These are phyloP conservation scores for Seladonia tumulorum DNA, from an alignment of 2,888 invertebrate species.

Conservation along the genomic window DNA sequence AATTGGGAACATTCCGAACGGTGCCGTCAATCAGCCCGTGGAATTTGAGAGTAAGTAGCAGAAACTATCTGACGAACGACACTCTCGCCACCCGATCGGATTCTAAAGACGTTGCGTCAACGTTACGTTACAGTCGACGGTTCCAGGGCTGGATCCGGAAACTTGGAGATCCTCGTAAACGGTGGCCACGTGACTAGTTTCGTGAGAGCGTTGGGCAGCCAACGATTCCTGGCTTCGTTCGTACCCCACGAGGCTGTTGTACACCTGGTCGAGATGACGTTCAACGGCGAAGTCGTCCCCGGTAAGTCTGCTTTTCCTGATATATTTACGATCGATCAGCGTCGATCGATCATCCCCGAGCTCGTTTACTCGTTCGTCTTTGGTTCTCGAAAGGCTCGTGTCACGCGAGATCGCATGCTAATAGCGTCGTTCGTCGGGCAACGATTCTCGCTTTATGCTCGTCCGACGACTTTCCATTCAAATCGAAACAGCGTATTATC, in stretches of 20 bases:
- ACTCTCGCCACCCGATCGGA: neutral
- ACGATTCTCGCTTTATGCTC: slow-evolving; percentile 11
- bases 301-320: slow-evolving; percentile 87
- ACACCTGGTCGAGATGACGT: slow-evolving; percentile 96
- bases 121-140: slow-evolving; percentile 91
- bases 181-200: slow-evolving; percentile 97
- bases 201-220: slow-evolving; percentile 95
- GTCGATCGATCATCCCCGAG: neutral
- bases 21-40: slow-evolving; percentile 95
- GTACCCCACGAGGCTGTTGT: slow-evolving; percentile 94
- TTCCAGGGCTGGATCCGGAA: slow-evolving; percentile 97
- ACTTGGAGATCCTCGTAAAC: slow-evolving; percentile 97
- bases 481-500: slow-evolving; percentile 2
- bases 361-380: too few species aligned
- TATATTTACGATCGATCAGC: neutral
- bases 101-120: neutral
- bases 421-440: neutral
- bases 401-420: neutral
- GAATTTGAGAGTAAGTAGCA: slow-evolving; percentile 93
- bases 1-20: slow-evolving; percentile 94
- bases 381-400: neutral
- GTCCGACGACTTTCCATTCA: slow-evolving; percentile 26
- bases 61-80: neutral
- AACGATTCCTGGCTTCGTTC: slow-evolving; percentile 96
- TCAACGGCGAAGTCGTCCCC: slow-evolving; percentile 95